Evolutionary conservation across 2,797 vertebrate genomes (phyloP).

Genomic region (Iguana delicatissima): DNA sequence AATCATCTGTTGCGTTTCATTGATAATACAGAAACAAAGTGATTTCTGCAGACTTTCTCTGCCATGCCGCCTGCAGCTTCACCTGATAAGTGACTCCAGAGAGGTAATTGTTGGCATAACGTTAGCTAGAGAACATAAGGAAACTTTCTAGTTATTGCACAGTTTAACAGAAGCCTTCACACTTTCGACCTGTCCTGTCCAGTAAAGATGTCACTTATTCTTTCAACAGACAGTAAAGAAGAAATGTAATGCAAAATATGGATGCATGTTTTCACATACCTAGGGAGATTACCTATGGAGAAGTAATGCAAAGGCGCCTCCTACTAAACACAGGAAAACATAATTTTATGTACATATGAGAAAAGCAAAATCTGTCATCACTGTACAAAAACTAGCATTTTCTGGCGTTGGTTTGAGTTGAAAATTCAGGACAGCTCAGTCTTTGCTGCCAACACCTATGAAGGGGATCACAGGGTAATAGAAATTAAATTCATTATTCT

Average conservation of each 20-base stretch:
- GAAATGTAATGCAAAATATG: constrained; percentile 28
- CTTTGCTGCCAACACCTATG: background rate
- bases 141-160: constrained; percentile 49
- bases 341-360: constrained; percentile 15
- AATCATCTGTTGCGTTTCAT: constrained; percentile 68
- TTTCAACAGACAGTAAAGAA: constrained; percentile 50
- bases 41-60: constrained; percentile 49
- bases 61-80: constrained; percentile 62
- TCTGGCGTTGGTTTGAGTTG: background rate
- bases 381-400: constrained; percentile 29
- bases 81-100: constrained; percentile 54
- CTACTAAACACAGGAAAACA: constrained; percentile 36
- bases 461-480: constrained; percentile 49
- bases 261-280: constrained; percentile 10
- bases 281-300: constrained; percentile 19
- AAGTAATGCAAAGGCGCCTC: constrained; percentile 17
- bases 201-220: constrained; percentile 52
- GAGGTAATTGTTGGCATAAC: constrained; percentile 66
- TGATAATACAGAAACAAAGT: constrained; percentile 71
- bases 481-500: constrained; percentile 56
- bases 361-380: constrained; percentile 50
- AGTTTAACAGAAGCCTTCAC: constrained; percentile 53
- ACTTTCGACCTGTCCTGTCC: constrained; percentile 34
- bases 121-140: constrained; percentile 56
- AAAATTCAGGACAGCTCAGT: constrained; percentile 57